Conservation (phyloP, 1,140 invertebrate species). For the Aleiodes sp. region DNA sequence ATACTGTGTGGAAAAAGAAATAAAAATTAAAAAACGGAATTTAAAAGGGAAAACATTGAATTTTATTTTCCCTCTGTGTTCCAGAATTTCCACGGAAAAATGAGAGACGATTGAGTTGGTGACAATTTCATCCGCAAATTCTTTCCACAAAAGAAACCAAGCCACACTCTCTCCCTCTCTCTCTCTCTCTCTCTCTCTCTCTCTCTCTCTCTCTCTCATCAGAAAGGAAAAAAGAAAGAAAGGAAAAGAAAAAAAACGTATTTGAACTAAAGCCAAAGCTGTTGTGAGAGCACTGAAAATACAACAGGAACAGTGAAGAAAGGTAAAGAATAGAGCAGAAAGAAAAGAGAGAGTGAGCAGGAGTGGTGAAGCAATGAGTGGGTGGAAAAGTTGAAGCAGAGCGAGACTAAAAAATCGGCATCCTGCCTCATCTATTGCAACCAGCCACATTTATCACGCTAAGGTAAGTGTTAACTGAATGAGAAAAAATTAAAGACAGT, state of each 20-base stretch:
- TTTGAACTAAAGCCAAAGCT: neutral
- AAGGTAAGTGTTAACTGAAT: too few species aligned
- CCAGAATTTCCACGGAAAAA: too few species aligned
- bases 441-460: constrained; percentile 54
- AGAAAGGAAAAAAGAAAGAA: neutral
- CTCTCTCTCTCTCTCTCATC: too few species aligned
- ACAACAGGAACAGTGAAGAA: neutral
- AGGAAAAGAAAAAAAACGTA: neutral
- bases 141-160: too few species aligned
- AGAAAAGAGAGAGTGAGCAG: neutral
- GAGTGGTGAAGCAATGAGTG: constrained; percentile 39
- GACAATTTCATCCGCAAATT: too few species aligned
- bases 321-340: neutral
- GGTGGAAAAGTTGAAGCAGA: constrained; percentile 46
- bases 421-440: constrained; percentile 53
- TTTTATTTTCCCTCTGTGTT: too few species aligned
- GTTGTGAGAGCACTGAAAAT: neutral
- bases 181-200: too few species aligned
- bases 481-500: too few species aligned
- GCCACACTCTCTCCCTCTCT: too few species aligned
- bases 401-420: constrained; percentile 49
- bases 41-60: too few species aligned
- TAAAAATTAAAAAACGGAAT: neutral
- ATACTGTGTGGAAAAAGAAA: constrained; percentile 14
- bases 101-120: too few species aligned